These are phyloP conservation scores for Burhinus bistriatus DNA, from an alignment of 2,113 vertebrate species.

Conservation along the genomic window DNA sequence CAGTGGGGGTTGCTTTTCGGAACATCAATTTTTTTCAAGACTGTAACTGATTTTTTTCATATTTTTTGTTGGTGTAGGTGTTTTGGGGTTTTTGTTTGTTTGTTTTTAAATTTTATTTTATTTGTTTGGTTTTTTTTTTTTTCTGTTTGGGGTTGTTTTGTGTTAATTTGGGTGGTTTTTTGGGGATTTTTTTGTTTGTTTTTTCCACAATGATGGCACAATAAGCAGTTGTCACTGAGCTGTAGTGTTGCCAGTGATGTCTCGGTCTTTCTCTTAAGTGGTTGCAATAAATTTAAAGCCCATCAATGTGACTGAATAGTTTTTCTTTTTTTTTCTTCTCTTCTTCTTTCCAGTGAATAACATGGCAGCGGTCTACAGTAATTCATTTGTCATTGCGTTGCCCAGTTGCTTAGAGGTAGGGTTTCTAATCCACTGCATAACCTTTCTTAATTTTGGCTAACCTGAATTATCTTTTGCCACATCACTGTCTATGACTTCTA, in stretches of 20 bases:
- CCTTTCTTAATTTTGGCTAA: neutral
- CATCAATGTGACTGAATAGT: neutral
- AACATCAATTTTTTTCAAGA: neutral
- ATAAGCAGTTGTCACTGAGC: neutral
- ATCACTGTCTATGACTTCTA: neutral
- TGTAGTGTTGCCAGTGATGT: neutral
- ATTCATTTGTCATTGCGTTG: neutral
- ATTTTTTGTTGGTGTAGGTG: neutral
- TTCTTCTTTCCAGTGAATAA: neutral
- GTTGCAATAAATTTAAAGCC: neutral
- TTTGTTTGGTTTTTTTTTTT: neutral
- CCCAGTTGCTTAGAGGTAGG: neutral
- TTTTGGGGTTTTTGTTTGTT: too few relatives aligned
- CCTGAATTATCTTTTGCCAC: neutral
- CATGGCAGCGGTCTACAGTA: neutral
- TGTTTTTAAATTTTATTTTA: neutral
- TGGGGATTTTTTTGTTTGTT: too few relatives aligned
- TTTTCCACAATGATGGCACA: neutral
- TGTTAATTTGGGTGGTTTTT: neutral
- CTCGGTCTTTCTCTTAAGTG: neutral
- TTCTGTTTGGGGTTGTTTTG: neutral
- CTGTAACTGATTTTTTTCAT: neutral
- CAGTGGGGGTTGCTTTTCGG: neutral
- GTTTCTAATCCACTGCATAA: neutral
- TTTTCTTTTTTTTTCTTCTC: neutral